Evolutionary conservation across 1,140 invertebrate species (phyloP).

Genomic region (Drosophila albomicans): DNA sequence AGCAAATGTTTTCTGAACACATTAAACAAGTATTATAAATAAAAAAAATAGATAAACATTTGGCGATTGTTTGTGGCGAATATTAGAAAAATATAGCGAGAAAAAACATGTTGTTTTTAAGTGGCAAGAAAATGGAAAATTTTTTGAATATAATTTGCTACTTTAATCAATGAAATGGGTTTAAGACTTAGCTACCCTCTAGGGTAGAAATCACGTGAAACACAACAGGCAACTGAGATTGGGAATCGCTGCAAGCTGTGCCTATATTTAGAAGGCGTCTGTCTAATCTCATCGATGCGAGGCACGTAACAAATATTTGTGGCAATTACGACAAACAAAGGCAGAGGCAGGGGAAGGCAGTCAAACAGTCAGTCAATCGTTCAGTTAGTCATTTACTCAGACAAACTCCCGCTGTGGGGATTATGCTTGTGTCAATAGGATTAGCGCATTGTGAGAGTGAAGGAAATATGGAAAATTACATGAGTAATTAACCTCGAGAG

Average conservation of each 20-base stretch:
- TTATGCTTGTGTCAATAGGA: constrained; percentile 2
- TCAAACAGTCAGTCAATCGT: too few species aligned
- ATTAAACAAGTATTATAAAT: too few species aligned
- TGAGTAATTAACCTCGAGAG: background rate
- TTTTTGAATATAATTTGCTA: background rate
- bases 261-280: background rate
- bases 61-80: too few species aligned
- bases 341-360: background rate
- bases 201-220: background rate
- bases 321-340: constrained; percentile 2
- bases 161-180: background rate
- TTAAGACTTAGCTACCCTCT: background rate
- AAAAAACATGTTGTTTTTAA: too few species aligned
- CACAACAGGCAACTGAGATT: too few species aligned
- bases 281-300: constrained; percentile 9
- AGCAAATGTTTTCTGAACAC: too few species aligned
- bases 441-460: background rate
- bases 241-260: background rate
- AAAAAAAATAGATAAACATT: too few species aligned
- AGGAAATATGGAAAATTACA: constrained; percentile 12
- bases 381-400: background rate
- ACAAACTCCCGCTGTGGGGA: background rate
- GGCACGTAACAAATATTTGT: constrained; percentile 12
- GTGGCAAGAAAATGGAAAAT: too few species aligned
- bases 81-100: too few species aligned